phyloP scores from a whole-genome alignment of 2,888 invertebrate genomes.

The Autographa gamma region DNA sequence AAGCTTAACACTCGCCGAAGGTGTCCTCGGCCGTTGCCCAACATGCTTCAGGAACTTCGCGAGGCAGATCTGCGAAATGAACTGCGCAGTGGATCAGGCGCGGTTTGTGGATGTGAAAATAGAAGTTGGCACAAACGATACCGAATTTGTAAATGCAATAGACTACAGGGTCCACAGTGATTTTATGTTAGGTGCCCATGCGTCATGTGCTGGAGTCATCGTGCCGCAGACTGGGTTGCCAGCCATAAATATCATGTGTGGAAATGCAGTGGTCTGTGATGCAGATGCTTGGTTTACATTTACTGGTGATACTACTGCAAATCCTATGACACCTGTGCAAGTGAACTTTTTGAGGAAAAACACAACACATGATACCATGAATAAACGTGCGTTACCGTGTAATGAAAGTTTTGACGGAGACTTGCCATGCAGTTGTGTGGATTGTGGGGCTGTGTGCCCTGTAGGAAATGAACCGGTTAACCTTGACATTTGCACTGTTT shows the following conservation, averaged over 20 bases:
- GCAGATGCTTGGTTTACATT: slow-evolving; percentile 90
- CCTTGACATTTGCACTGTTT: slow-evolving; percentile 86
- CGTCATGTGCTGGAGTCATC: slow-evolving; percentile 94
- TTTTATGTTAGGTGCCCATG: slow-evolving; percentile 91
- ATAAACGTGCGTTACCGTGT: slow-evolving; percentile 86
- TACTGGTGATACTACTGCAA: slow-evolving; percentile 88
- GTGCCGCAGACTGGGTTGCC: slow-evolving; percentile 93
- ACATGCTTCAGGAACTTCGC: slow-evolving; percentile 94
- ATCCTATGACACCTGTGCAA: slow-evolving; percentile 90
- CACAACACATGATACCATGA: slow-evolving; percentile 80
- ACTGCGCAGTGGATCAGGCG: slow-evolving; percentile 93
- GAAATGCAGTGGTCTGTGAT: slow-evolving; percentile 91
- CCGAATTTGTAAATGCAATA: slow-evolving; percentile 82
- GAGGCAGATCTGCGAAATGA: slow-evolving; percentile 93
- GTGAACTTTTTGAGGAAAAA: slow-evolving; percentile 88
- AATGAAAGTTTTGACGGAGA: slow-evolving; percentile 88
- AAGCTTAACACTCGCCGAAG: slow-evolving; percentile 90
- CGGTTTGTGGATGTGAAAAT: slow-evolving; percentile 72
- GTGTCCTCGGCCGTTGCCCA: slow-evolving; percentile 94
- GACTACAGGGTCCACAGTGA: slow-evolving; percentile 87
- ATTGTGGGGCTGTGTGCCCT: slow-evolving; percentile 91
- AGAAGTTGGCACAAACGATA: slow-evolving; percentile 56
- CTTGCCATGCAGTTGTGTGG: slow-evolving; percentile 93
- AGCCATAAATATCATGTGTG: slow-evolving; percentile 95
- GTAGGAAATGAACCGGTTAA: slow-evolving; percentile 78